Percentiles rank a stretch among this genome's conserved stretches.
Conservation (phyloP, 2,113 vertebrate genomes). For the Gadus chalcogrammus region DNA sequence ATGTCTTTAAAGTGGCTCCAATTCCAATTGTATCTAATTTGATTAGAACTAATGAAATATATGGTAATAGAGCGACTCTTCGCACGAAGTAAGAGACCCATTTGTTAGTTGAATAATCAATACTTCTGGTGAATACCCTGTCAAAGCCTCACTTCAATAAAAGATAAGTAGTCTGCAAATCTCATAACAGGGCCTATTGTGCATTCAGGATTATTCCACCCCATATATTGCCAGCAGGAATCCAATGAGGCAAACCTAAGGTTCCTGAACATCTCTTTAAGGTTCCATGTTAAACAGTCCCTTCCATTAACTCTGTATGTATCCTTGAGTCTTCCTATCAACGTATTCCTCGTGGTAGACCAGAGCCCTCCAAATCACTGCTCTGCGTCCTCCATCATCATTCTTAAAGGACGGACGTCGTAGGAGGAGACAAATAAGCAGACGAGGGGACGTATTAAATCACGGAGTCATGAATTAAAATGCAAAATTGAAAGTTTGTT, state of each 20-base stretch:
- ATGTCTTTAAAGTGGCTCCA: slow-evolving; percentile 15
- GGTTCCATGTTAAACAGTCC: too few species aligned
- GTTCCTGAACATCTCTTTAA: too few species aligned
- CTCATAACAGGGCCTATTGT: too few species aligned
- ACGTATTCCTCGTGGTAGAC: slow-evolving; percentile 30
- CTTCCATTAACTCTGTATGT: slow-evolving; percentile 3
- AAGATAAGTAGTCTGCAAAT: neutral
- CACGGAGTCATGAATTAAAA: too few species aligned
- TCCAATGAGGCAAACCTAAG: too few species aligned
- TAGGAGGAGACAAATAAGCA: neutral
- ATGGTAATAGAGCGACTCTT: slow-evolving; percentile 33
- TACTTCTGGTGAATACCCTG: too few species aligned
- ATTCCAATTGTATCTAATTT: slow-evolving; percentile 40
- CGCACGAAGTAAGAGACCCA: slow-evolving; percentile 5
- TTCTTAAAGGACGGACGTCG: too few species aligned
- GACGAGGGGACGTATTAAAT: neutral
- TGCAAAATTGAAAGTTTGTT: slow-evolving; percentile 24
- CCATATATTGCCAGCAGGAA: too few species aligned
- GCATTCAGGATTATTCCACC: too few species aligned
- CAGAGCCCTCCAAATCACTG: too few species aligned
- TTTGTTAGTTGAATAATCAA: slow-evolving; percentile 20
- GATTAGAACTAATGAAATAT: slow-evolving; percentile 47
- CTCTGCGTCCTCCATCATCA: too few species aligned
- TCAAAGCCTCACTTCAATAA: neutral
- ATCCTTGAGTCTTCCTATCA: slow-evolving; percentile 40